Percentiles rank a stretch among this genome's conserved stretches.
phyloP scores from a whole-genome alignment of 2,113 vertebrate species.

The Setophaga coronata region DNA sequence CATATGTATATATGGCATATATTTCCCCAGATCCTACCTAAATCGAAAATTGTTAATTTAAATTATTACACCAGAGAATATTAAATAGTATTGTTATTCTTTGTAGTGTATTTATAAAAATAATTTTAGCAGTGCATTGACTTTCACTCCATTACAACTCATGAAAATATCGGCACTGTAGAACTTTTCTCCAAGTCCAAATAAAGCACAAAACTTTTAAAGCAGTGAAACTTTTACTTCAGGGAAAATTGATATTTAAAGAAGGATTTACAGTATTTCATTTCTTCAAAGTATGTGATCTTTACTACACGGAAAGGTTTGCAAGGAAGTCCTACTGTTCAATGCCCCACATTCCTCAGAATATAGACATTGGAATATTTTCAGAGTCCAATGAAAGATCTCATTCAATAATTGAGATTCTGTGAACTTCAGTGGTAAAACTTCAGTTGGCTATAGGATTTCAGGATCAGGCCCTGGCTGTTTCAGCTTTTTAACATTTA shows the following conservation, averaged over 20 bases:
- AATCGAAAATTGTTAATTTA: background rate
- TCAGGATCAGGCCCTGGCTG: background rate
- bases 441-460: background rate
- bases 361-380: background rate
- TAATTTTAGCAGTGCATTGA: background rate
- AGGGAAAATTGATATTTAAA: background rate
- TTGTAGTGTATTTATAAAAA: background rate
- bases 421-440: background rate
- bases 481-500: background rate
- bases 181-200: background rate
- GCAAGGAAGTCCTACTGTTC: background rate
- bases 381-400: background rate
- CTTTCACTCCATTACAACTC: background rate
- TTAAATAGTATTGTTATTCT: background rate
- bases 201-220: background rate
- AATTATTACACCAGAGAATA: background rate
- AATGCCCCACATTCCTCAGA: background rate
- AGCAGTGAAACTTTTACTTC: background rate
- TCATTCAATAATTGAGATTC: background rate
- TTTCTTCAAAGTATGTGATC: background rate
- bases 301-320: background rate
- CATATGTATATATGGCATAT: background rate
- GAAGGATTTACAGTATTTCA: background rate
- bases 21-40: background rate
- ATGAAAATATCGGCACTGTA: rapidly evolving